Percentiles rank a stretch among this genome's conserved stretches.
Evolutionary conservation across 2,113 vertebrate genomes (phyloP).

Genomic region (Marcusenius ussheri): DNA sequence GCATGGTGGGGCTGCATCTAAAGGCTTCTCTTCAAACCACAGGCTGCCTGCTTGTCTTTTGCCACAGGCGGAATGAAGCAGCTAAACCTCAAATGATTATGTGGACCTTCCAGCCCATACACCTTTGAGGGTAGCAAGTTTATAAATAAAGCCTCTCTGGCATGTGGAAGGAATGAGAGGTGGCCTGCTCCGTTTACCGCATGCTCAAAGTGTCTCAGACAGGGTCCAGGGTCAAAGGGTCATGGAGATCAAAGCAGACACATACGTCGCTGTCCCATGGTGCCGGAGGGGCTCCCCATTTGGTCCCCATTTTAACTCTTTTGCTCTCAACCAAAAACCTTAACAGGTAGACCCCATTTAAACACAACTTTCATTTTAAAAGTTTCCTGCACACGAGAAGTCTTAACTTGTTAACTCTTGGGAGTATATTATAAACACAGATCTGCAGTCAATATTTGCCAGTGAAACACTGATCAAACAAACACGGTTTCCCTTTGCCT

Average conservation of each 20-base stretch:
- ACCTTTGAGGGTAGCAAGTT: not conserved
- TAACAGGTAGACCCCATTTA: not conserved
- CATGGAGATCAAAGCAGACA: not conserved
- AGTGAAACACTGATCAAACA: not conserved
- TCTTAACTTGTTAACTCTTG: not conserved
- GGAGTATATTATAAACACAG: not conserved
- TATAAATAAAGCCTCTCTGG: slow-evolving; percentile 9
- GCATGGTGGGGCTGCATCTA: not conserved
- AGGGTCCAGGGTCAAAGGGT: not conserved
- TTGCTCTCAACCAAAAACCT: not conserved
- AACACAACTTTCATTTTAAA: not conserved
- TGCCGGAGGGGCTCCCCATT: not conserved
- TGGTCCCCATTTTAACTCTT: not conserved
- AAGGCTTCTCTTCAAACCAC: not conserved
- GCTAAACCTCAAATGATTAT: not conserved
- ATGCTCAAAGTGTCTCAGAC: not conserved
- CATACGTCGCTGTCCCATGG: not conserved
- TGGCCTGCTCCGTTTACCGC: not conserved
- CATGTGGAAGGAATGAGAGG: not conserved
- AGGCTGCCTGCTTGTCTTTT: not conserved
- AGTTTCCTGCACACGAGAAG: not conserved
- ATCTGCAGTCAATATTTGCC: not conserved
- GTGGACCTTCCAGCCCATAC: not conserved
- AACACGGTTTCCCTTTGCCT: not conserved
- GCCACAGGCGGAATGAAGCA: not conserved